Evolutionary conservation across 2,888 invertebrate genomes (phyloP), one percentile per base, ranked within the genome.

Genomic region (Ceraclea dissimilis): DNA sequence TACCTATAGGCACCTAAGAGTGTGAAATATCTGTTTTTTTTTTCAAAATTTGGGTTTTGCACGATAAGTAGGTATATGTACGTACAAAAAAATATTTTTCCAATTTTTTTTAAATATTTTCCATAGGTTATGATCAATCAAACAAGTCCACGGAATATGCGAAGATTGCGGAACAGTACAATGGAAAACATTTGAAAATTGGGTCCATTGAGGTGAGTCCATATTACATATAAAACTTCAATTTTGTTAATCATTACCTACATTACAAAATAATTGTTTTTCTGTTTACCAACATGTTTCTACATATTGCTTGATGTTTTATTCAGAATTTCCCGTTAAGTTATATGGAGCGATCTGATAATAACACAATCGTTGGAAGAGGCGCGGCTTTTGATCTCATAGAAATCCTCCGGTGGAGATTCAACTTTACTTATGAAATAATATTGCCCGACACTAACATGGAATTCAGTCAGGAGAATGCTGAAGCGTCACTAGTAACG

Each of bases 381-480:
- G 92, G 92, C 0, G 83, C 88, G 5, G 86, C 90, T 0, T 91
- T 90, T 66, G 74, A 80, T 52, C 69, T 92, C 52, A 69, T 92
- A 10, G 71, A 85, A 21, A 82, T 90, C 49, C 73, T 92, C 2
- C 79, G 80, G 46, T 68, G 82, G 54, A 83, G 82, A 64, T 85
- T 84, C 63, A 84, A 88, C 63, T 91, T 92, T 61, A 84, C 85
- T 0, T 91, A 86, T 65, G 82, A 84, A 13, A 76, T 91, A 1
- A 69, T 86, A 13, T 68, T 79, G 49, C 88, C 90, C 0, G 71
- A 76, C 6, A 75, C 73, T 46, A 84, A 87, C 66, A 75, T 79
- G 8, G 78, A 85, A 61, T 85, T 85, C 0, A 74, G 76, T 8
- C 68, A 67, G 0, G 65, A 63, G 0, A 70, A 72, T 58, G 70